Evolutionary conservation across 2,888 invertebrate species (phyloP), one percentile per base, ranked within the genome.

Genomic region (Pseudeuparius sepicola): DNA sequence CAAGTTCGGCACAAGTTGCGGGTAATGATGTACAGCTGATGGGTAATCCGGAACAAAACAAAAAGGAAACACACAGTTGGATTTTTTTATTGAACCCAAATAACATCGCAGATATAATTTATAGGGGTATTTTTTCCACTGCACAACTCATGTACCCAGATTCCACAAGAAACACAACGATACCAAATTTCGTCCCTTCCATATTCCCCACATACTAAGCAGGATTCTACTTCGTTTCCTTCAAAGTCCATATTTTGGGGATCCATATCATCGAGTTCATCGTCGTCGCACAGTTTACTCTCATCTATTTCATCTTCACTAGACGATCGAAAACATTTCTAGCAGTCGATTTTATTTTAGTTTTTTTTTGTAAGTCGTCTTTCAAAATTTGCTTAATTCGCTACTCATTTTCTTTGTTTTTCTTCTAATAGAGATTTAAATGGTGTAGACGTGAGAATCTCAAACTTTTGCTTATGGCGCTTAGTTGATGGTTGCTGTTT

Each of bases 91-190:
- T n/a, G n/a, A n/a, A n/a, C n/a, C n/a, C n/a, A n/a, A n/a, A n/a
- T n/a, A n/a, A 16, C 13, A 17, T 30, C 30, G 12, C 30, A 30
- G n/a, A 18, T 12, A 18, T 9, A 31, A 4, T 17, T 30, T 16
- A 17, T 18, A n/a, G 30, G 17, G 3, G 5, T 9, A 11, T 18
- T 20, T 31, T 3, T 29, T 7, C 29, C 29, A 14, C 4, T 29
- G 20, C 31, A 31, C 3, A 30, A 14, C 12, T 14, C 20, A 9
- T 31, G 31, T 10, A 17, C 17, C 16, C 30, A 30, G 13, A n/a
- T n/a, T 3, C 30, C 17, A 14, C 17, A 30, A n/a, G 3, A 3
- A 4, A 16, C 16, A 30, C 30, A 30, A 17, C 30, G 16, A 12
- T 16, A 30, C 30, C 30, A 30, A 12, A 16, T n/a, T 10, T 16